These are phyloP conservation scores for Lymantria monacha DNA, from an alignment of 2,888 invertebrate species.

Conservation along the genomic window DNA sequence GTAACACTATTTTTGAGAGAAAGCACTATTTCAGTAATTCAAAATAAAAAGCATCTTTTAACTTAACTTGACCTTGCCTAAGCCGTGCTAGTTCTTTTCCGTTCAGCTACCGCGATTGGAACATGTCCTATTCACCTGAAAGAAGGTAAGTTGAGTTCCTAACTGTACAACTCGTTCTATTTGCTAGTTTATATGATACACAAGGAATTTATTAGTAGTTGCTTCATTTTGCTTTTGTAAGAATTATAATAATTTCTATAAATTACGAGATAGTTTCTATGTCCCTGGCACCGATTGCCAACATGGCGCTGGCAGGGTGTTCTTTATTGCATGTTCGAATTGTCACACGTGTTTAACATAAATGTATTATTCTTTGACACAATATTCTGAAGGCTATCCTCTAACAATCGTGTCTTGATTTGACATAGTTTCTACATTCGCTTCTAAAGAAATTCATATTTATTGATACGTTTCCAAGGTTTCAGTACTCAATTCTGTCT, in stretches of 20 bases:
- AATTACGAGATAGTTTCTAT: slow-evolving; percentile 46
- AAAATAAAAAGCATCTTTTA: slow-evolving; percentile 64
- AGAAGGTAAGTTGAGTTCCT: slow-evolving; percentile 87
- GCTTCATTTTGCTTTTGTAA: slow-evolving; percentile 11
- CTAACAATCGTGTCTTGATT: background rate
- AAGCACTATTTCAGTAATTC: slow-evolving; percentile 27
- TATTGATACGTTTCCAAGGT: background rate
- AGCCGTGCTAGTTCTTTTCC: slow-evolving; percentile 87
- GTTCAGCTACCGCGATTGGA: slow-evolving; percentile 89
- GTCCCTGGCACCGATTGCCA: slow-evolving; percentile 76
- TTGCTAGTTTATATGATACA: slow-evolving; percentile 34
- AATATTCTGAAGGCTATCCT: background rate
- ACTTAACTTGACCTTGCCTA: slow-evolving; percentile 82
- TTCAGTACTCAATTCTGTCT: background rate
- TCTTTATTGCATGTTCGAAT: slow-evolving; percentile 57
- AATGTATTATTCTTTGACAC: background rate
- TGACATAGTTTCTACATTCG: background rate
- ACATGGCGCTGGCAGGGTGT: slow-evolving; percentile 79
- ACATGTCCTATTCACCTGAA: slow-evolving; percentile 92
- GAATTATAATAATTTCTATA: slow-evolving; percentile 32
- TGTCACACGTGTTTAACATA: slow-evolving; percentile 70
- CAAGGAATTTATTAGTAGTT: slow-evolving; percentile 11
- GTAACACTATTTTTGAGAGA: slow-evolving; percentile 10
- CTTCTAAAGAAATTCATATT: background rate
- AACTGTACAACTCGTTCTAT: slow-evolving; percentile 33